Evolutionary conservation across 53 echinoderm and acorn worm genomes (phyloP), one percentile per base, ranked within the genome.

Genomic region (Temnopleurus reevesii): DNA sequence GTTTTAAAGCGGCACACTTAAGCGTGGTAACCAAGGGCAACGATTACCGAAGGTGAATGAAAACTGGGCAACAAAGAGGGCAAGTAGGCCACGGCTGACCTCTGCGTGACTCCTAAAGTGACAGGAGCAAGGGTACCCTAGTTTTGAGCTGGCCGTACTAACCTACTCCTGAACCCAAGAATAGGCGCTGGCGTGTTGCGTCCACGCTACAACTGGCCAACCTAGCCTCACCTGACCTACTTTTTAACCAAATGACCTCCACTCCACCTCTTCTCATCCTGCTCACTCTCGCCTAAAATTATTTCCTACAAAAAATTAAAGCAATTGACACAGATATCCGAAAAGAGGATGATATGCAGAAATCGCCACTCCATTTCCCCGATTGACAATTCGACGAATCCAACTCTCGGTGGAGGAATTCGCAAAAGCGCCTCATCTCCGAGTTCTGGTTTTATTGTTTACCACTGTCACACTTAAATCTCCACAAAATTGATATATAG

Each of bases 141-240:
- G 31, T 87, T 66, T 86, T 47, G 31, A 66, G 12, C 49, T 66
- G 88, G 88, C 88, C 88, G 53, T 34, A 31, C 34, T 66, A 87
- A 65, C 88, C 88, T 66, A 36, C 12, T 8, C 12, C 1, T 65
- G 71, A 87, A 65, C 88, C 88, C 51, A 45, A 19, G 13, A 51
- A 31, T 19, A 34, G 38, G 71, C 64, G 30, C 29, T 65, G 65
- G 88, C 33, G 88, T 87, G 88, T 33, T 46, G 49, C 71, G n/a
- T 43, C 58, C 17, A 66, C 53, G 35, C 65, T 65, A 46, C 45
- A 59, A 13, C 45, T 12, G n/a, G 38, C 43, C 60, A 44, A 49
- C 49, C 44, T 35, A 87, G 88, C 88, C 88, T 66, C 65, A 87
- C 71, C 88, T 87, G 88, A 87, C 88, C 88, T 66, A 36, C 46